phyloP scores from a whole-genome alignment of 2,113 vertebrate genomes.

The Stegastes partitus region DNA sequence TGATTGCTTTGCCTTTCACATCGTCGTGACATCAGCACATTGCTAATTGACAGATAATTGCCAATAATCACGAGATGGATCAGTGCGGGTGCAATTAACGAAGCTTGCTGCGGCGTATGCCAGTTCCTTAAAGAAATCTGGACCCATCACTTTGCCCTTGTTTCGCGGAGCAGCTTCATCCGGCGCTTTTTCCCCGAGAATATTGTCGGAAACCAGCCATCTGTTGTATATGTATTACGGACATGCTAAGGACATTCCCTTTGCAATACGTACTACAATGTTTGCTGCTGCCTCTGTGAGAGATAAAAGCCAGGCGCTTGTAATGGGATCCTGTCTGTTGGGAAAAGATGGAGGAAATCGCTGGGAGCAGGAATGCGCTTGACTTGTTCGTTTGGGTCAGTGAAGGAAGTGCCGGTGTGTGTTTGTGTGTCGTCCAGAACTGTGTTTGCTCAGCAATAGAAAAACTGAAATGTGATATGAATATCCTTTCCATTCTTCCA shows the following conservation, averaged over 20 bases:
- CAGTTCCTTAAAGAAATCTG: constrained; percentile 33
- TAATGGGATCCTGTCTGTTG: constrained; percentile 77
- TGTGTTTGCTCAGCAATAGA: constrained; percentile 67
- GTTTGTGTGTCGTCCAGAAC: constrained; percentile 47
- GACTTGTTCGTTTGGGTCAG: constrained; percentile 74
- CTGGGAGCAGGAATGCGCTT: constrained; percentile 77
- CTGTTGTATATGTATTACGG: not conserved
- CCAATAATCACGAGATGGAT: constrained; percentile 74
- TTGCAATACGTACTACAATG: constrained; percentile 25
- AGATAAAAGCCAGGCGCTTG: constrained; percentile 68
- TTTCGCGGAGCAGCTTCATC: constrained; percentile 30
- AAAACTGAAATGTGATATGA: constrained; percentile 82
- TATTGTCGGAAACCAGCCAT: not conserved
- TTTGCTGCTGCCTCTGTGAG: constrained; percentile 45
- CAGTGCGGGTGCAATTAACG: constrained; percentile 64
- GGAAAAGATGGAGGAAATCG: constrained; percentile 74
- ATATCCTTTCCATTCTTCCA: constrained; percentile 79
- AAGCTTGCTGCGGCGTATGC: constrained; percentile 15
- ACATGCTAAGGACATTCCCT: constrained; percentile 18
- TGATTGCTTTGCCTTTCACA: constrained; percentile 76
- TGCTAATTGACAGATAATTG: constrained; percentile 80
- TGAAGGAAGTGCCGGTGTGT: constrained; percentile 67
- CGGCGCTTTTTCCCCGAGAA: constrained; percentile 16
- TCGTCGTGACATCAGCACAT: constrained; percentile 76
- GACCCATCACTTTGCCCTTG: constrained; percentile 15